Base-by-base conservation (phyloP, 2,797 vertebrate species). In the Sebastes aleutianus region DNA sequence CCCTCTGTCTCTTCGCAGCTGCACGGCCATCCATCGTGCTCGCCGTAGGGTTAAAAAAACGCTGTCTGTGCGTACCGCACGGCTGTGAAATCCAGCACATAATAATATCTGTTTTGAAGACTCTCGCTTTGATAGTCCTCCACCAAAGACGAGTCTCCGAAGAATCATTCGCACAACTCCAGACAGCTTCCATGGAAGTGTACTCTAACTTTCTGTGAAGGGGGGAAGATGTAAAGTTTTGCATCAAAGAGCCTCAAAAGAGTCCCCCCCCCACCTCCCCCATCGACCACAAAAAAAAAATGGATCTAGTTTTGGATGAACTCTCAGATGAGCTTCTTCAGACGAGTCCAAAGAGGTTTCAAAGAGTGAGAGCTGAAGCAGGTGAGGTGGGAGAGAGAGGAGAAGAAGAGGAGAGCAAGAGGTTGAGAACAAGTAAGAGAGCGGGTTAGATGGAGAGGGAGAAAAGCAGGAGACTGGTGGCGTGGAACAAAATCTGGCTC, bases 51-150 rank as follows among this genome's bases (percentile, higher is more conserved):
- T 39, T 67, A 27, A 20, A 77, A 57, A 20, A 68, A 43, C 8
- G 29, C 11, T 22, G 24, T 71, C 53, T 61, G 36, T 68, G 43
- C 57, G 58, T 71, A 76, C 63, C 9, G 2, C 31, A 6, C 13
- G 18, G 82, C 74, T 78, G 81, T 79, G 85, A 86, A 89, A 88
- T 88, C 82, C 76, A 70, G 56, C 83, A 75, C 70, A 81, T 83
- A 85, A 90, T 92, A 88, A 85, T 82, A 83, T 88, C 72, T 86
- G 77, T 92, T 91, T 91, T 91, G 81, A 92, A 91, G 75, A 76
- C 78, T 79, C 66, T 50, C 3, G 34, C 88, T 91, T 90, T 92
- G 87, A 91, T 89, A 87, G 77, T 82, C 68, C 67, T 91, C 73
- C 80, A 73, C 83, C 84, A 79, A 85, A 90, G 66, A 90, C 29